Conservation (phyloP, 2,113 vertebrate species). For the Channa maculata region DNA sequence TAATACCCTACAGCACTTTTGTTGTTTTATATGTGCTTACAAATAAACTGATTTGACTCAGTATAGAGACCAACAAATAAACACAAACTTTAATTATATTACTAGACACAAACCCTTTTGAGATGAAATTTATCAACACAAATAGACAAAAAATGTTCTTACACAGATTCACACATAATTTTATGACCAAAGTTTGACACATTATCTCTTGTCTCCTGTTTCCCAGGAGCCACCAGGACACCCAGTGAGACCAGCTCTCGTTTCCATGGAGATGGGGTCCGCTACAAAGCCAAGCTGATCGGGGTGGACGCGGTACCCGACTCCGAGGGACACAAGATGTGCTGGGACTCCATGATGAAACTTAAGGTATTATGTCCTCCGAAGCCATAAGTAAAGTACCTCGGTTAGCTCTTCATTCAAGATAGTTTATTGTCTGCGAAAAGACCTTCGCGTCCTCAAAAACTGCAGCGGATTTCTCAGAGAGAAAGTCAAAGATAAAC, state of each 20-base stretch:
- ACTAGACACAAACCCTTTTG: constrained; percentile 2
- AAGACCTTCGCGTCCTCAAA: background rate
- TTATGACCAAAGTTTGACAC: constrained; percentile 8
- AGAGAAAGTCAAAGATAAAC: constrained; percentile 8
- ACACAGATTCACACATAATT: background rate
- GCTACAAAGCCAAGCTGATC: constrained; percentile 90
- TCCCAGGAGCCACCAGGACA: constrained; percentile 45
- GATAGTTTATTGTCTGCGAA: background rate
- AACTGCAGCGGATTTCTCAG: background rate
- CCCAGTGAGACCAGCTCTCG: constrained; percentile 41
- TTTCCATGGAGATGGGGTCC: constrained; percentile 82
- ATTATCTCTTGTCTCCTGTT: constrained; percentile 1
- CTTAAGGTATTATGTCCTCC: constrained; percentile 87
- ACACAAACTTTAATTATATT: background rate
- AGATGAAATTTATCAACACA: background rate
- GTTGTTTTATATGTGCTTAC: too few relatives aligned
- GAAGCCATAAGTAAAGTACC: background rate
- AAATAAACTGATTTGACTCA: background rate
- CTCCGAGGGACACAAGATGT: constrained; percentile 94
- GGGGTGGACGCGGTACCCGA: constrained; percentile 90
- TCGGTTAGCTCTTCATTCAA: background rate
- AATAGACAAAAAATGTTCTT: constrained; percentile 21
- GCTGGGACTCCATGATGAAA: constrained; percentile 98
- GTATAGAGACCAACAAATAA: constrained; percentile 17
- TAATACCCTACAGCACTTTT: too few relatives aligned